A percentile compares a stretch with the other conserved stretches of the same genome.
phyloP scores from a whole-genome alignment of 2,113 vertebrate genomes.

The Bujurquina vittata region DNA sequence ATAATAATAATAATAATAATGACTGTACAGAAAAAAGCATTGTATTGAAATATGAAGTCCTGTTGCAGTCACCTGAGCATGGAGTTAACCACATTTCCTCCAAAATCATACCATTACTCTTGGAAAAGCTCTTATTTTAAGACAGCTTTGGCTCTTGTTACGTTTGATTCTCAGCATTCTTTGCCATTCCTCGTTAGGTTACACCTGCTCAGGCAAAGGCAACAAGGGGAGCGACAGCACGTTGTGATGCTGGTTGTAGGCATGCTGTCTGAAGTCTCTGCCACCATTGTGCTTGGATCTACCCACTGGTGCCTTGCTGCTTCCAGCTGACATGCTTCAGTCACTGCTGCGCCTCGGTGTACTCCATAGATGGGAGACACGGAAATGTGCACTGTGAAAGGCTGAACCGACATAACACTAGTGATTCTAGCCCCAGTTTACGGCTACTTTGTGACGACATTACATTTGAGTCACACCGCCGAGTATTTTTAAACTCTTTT shows the following conservation, averaged over 20 bases:
- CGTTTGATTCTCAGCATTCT: neutral
- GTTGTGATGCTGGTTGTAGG: slow-evolving; percentile 83
- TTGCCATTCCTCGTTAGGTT: neutral
- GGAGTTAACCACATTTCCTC: neutral
- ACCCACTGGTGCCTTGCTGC: slow-evolving; percentile 79
- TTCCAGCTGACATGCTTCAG: slow-evolving; percentile 84
- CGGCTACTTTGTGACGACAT: neutral
- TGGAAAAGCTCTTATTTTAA: neutral
- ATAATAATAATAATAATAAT: slow-evolving; percentile 52
- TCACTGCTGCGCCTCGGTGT: slow-evolving; percentile 7
- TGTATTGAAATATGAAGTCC: slow-evolving; percentile 71
- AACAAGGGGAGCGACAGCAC: slow-evolving; percentile 81
- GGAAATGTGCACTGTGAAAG: neutral
- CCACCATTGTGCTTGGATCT: slow-evolving; percentile 89
- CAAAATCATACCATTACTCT: neutral
- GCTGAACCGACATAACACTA: neutral
- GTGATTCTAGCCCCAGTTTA: neutral
- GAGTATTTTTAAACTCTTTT: slow-evolving; percentile 7
- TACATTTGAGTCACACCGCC: neutral
- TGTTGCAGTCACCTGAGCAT: slow-evolving; percentile 82
- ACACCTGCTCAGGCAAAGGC: slow-evolving; percentile 79
- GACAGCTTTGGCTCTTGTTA: neutral
- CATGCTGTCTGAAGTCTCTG: slow-evolving; percentile 90
- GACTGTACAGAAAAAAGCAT: slow-evolving; percentile 70
- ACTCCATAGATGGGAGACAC: slow-evolving; percentile 5